Percentiles rank a stretch among this genome's conserved stretches.
Evolutionary conservation across 2,797 vertebrate species (phyloP).

Genomic region (Cetoscarus ocellatus): DNA sequence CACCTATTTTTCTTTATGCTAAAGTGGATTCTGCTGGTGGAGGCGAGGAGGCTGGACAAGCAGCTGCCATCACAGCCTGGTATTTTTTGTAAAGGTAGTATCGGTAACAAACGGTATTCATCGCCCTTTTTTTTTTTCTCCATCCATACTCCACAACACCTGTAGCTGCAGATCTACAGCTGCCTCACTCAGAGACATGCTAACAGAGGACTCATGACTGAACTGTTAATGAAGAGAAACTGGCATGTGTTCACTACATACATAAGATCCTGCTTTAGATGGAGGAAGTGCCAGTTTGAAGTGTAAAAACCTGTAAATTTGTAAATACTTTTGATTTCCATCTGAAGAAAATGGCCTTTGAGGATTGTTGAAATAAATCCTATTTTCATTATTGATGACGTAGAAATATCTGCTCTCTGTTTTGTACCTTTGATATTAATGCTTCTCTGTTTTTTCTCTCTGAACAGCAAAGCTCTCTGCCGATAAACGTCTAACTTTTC

Average conservation of each 20-base stretch:
- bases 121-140: slow-evolving; percentile 57
- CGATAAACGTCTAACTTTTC: slow-evolving; percentile 80
- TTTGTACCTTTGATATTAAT: slow-evolving; percentile 84
- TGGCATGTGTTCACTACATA: slow-evolving; percentile 44
- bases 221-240: slow-evolving; percentile 49
- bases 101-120: slow-evolving; percentile 91
- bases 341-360: slow-evolving; percentile 54
- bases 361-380: slow-evolving; percentile 81
- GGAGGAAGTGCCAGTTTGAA: slow-evolving; percentile 33
- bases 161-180: slow-evolving; percentile 41
- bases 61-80: slow-evolving; percentile 96
- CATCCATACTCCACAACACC: slow-evolving; percentile 72
- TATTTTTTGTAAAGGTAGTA: slow-evolving; percentile 99
- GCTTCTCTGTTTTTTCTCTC: slow-evolving; percentile 84
- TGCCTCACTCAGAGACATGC: slow-evolving; percentile 30
- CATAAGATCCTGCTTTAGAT: slow-evolving; percentile 39
- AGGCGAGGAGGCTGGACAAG: slow-evolving; percentile 98
- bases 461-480: slow-evolving; percentile 87
- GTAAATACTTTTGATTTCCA: slow-evolving; percentile 67
- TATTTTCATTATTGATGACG: slow-evolving; percentile 77
- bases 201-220: slow-evolving; percentile 25
- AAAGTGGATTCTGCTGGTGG: slow-evolving; percentile 99
- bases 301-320: slow-evolving; percentile 65
- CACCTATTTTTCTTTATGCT: slow-evolving; percentile 99
- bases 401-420: slow-evolving; percentile 67